A percentile compares a stretch with the other conserved stretches of the same genome.
phyloP scores from a whole-genome alignment of 1,140 invertebrate species.

The Drosophila ambigua region DNA sequence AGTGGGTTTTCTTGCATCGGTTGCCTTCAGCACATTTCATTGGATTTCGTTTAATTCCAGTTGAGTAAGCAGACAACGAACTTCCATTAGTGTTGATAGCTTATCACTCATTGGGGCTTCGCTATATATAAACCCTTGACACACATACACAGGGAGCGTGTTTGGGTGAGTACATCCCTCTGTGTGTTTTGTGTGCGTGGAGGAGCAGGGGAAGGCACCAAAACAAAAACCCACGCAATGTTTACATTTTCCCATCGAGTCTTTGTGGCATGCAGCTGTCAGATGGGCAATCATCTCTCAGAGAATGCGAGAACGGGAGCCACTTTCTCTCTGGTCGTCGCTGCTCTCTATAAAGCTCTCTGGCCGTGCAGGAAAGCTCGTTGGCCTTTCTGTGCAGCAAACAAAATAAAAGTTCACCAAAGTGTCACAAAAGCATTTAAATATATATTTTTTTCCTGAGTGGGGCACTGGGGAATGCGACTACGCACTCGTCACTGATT shows the following conservation, averaged over 20 bases:
- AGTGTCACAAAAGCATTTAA: slow-evolving; percentile 56
- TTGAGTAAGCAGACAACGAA: slow-evolving; percentile 44
- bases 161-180: not conserved
- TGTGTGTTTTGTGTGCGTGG: slow-evolving; percentile 11
- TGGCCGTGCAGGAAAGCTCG: slow-evolving; percentile 61
- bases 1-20: slow-evolving; percentile 8
- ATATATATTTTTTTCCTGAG: slow-evolving; percentile 30
- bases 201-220: slow-evolving; percentile 38
- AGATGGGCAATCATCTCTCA: slow-evolving; percentile 68
- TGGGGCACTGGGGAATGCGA: not conserved
- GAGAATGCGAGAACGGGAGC: slow-evolving; percentile 9
- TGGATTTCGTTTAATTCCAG: slow-evolving; percentile 68
- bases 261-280: slow-evolving; percentile 57
- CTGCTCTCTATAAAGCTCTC: slow-evolving; percentile 20
- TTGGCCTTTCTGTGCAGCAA: slow-evolving; percentile 51
- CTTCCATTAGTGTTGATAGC: slow-evolving; percentile 62
- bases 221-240: slow-evolving; percentile 77
- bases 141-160: not conserved
- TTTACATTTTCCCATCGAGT: slow-evolving; percentile 72
- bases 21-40: slow-evolving; percentile 43
- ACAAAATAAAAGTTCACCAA: slow-evolving; percentile 48
- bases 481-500: slow-evolving; percentile 42
- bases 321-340: slow-evolving; percentile 7
- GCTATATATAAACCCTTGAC: slow-evolving; percentile 38
- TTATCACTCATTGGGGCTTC: slow-evolving; percentile 56